Base-by-base conservation (phyloP, 2,888 invertebrate genomes). In the Crossocerus cetratus region DNA sequence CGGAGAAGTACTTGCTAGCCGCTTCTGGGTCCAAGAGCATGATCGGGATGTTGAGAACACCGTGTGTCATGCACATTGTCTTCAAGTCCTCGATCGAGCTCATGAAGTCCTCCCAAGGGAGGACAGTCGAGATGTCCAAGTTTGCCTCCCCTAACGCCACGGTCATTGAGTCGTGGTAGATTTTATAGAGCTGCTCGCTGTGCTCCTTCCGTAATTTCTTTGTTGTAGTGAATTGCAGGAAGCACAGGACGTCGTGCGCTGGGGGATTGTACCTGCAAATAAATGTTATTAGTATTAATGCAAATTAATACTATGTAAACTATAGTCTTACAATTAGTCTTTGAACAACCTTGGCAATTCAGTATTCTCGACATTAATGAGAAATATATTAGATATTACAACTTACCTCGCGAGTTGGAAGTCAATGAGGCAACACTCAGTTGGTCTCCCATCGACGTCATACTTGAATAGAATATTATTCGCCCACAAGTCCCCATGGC, bases 371-470 rank as follows among this genome's bases (percentile, higher is more conserved):
- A 32, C 11, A 32, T 32, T 32, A 32, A 32, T n/a, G n/a, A n/a
- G n/a, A n/a, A n/a, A n/a, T n/a, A n/a, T n/a, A n/a, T n/a, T n/a
- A n/a, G n/a, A n/a, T n/a, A n/a, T 14, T 23, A 57, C 2, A n/a
- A 5, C 65, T 86, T 93, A 94, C 63, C 94, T 92, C 22, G 92
- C 94, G 45, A 94, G 87, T 84, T 89, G 90, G 63, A 90, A 87
- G 76, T 90, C 90, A 53, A 90, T 86, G 22, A 90, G 80, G 44
- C 86, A 87, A 53, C 89, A 87, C n/a, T 83, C 84, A 1, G 76
- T 23, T 1, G 90, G 89, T 59, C 84, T 83, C 5, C 75, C 82
- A 2, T 81, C 70, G 1, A 32, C 63, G 45, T 85, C 85, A 69
- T 90, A 90, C 44, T 86, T 86, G 71, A 86, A 90, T 16, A 91